A percentile compares a stretch with the other conserved stretches of the same genome.
These are phyloP conservation scores for Chitala chitala DNA, from an alignment of 2,113 vertebrate genomes.

Conservation along the genomic window DNA sequence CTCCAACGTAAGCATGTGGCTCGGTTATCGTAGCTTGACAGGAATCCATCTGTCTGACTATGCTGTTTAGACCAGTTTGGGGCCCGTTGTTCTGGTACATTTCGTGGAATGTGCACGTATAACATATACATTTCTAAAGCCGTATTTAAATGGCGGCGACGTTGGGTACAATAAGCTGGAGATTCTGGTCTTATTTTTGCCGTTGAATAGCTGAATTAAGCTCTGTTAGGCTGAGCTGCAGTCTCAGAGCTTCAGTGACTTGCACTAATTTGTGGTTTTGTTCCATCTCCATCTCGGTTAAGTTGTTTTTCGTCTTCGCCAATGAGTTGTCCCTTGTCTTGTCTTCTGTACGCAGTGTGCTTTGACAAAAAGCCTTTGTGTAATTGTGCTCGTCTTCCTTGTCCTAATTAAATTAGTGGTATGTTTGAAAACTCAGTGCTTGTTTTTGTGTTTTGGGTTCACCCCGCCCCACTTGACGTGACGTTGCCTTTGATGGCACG, in stretches of 20 bases:
- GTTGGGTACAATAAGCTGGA: too few species aligned
- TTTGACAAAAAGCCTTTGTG: too few species aligned
- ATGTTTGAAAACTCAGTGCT: not conserved
- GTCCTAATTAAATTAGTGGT: constrained; percentile 1
- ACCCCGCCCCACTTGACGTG: not conserved
- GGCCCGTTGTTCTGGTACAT: not conserved
- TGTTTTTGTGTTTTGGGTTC: not conserved
- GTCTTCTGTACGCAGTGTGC: too few species aligned
- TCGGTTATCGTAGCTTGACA: constrained; percentile 2
- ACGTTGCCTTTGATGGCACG: too few species aligned
- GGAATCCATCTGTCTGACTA: not conserved
- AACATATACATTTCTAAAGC: too few species aligned
- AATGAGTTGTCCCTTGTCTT: too few species aligned
- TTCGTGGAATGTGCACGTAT: too few species aligned
- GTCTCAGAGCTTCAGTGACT: not conserved
- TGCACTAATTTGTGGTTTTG: not conserved
- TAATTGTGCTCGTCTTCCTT: not conserved
- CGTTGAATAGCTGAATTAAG: not conserved
- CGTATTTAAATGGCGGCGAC: too few species aligned
- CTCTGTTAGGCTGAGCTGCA: not conserved
- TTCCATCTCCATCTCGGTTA: not conserved
- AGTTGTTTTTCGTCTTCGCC: not conserved
- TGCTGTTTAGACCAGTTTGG: not conserved
- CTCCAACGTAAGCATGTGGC: not conserved
- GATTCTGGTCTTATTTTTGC: not conserved